Conservation (phyloP, 2,888 invertebrate genomes). For the Amaurobius ferox region DNA sequence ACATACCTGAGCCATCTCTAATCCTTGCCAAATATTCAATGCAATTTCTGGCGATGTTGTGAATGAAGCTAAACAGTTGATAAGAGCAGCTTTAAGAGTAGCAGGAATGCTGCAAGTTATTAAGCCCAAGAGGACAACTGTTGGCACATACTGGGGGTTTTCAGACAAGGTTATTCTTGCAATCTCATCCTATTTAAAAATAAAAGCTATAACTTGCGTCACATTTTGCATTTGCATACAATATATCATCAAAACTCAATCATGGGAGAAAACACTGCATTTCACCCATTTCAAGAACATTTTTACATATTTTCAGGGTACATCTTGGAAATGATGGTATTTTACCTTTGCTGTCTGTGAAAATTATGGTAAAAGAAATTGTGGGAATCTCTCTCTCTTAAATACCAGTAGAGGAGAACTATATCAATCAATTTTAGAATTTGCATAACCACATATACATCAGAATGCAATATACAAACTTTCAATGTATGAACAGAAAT, state of each 20-base stretch:
- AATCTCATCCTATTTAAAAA: conserved; percentile 83
- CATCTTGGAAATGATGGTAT: background rate
- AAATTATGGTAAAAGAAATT: no score
- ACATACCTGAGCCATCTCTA: conserved; percentile 85
- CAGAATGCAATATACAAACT: no score
- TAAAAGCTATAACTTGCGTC: background rate
- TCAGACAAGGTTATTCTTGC: conserved; percentile 90
- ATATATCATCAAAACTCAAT: background rate
- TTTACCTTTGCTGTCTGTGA: no score
- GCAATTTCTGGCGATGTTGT: conserved; percentile 88
- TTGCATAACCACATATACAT: no score
- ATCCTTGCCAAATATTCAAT: conserved; percentile 88
- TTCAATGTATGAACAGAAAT: no score
- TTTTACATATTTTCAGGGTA: no score
- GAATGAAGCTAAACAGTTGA: conserved; percentile 87
- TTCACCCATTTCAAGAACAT: background rate
- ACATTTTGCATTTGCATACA: background rate
- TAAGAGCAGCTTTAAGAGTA: conserved; percentile 88
- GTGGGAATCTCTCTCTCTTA: no score
- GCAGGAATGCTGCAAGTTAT: conserved; percentile 92
- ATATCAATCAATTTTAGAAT: no score
- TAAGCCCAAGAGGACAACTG: conserved; percentile 88
- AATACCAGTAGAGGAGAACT: no score
- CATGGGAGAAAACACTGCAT: background rate
- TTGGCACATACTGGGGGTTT: conserved; percentile 90